Evolutionary conservation across 2,797 vertebrate species (phyloP).

Genomic region (Enteromius trimaculatus): DNA sequence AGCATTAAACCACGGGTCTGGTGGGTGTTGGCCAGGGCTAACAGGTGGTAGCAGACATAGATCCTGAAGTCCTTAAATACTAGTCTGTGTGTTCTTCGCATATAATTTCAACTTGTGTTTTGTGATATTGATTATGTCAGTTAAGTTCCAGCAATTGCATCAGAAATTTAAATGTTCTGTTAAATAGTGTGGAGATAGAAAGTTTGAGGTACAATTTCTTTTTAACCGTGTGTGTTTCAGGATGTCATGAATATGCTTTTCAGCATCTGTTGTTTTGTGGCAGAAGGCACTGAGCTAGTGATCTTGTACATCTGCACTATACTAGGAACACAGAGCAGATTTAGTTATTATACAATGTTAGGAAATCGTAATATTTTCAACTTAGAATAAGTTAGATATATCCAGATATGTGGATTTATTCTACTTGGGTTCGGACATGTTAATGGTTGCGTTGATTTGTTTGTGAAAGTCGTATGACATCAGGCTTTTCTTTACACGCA

Average conservation of each 20-base stretch:
- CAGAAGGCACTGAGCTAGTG: neutral
- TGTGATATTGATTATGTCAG: constrained; percentile 13
- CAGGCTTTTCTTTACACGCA: neutral
- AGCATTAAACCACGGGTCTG: constrained; percentile 36
- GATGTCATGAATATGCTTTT: neutral
- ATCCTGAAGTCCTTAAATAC: constrained; percentile 35
- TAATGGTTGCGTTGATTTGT: neutral
- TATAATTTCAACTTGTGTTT: neutral
- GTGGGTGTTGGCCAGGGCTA: constrained; percentile 43
- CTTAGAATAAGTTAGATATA: too few species aligned
- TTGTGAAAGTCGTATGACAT: neutral
- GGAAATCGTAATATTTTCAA: neutral
- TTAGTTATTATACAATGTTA: neutral
- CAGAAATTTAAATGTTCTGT: neutral
- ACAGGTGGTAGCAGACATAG: constrained; percentile 49
- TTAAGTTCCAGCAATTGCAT: neutral
- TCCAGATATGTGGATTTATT: neutral
- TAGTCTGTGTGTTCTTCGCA: neutral
- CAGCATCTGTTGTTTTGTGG: constrained; percentile 28
- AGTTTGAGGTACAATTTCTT: neutral
- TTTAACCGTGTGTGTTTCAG: constrained; percentile 14
- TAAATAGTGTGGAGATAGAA: constrained; percentile 8
- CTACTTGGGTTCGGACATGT: neutral
- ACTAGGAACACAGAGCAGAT: neutral
- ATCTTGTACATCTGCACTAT: constrained; percentile 8